Evolutionary conservation across 1,140 invertebrate genomes (phyloP).

Genomic region (Brachionus angularis): DNA sequence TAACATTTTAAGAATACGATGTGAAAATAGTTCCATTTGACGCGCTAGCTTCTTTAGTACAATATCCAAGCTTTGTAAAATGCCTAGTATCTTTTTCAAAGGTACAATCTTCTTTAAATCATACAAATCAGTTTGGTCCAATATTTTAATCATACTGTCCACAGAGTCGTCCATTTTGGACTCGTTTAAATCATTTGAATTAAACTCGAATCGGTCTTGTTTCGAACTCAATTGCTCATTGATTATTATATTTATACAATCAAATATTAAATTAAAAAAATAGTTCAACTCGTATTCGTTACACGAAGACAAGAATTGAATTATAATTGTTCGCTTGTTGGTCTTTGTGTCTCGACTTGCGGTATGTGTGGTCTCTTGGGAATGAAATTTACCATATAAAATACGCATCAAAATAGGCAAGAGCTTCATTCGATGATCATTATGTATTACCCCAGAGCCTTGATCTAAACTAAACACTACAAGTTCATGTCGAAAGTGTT

Average conservation of each 20-base stretch:
- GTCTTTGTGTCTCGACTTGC: slow-evolving; percentile 70
- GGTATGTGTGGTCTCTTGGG: slow-evolving; percentile 67
- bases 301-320: slow-evolving; percentile 78
- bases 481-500: slow-evolving; percentile 78
- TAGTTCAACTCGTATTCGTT: slow-evolving; percentile 70
- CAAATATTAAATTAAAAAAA: slow-evolving; percentile 79
- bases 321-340: slow-evolving; percentile 66
- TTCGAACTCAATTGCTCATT: too few relatives aligned
- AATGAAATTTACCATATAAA: slow-evolving; percentile 80
- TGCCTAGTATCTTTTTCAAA: slow-evolving; percentile 58
- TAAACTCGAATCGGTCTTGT: slow-evolving; percentile 32
- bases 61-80: slow-evolving; percentile 71
- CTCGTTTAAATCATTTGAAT: slow-evolving; percentile 8
- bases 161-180: not conserved
- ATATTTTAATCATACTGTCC: not conserved
- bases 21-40: slow-evolving; percentile 67
- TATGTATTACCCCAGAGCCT: slow-evolving; percentile 65
- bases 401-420: slow-evolving; percentile 78
- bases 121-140: slow-evolving; percentile 13
- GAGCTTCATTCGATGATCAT: slow-evolving; percentile 69
- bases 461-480: slow-evolving; percentile 71
- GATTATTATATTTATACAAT: slow-evolving; percentile 64
- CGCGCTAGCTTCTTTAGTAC: slow-evolving; percentile 80
- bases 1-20: slow-evolving; percentile 68
- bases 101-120: slow-evolving; percentile 50